phyloP scores from a whole-genome alignment of 2,113 vertebrate genomes.

The Ptyas mucosa region DNA sequence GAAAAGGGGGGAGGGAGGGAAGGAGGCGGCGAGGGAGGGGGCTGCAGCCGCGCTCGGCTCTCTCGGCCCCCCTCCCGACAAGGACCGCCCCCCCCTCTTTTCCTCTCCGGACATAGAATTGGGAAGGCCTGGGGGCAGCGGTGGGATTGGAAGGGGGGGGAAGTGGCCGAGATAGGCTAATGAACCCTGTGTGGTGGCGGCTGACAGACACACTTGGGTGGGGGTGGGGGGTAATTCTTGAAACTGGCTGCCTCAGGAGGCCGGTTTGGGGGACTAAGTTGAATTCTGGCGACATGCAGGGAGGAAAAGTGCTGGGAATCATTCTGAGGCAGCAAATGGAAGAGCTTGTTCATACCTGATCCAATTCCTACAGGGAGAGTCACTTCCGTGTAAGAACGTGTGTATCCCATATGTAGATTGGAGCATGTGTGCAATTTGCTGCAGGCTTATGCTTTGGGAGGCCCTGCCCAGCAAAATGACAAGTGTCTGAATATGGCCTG shows the following conservation, averaged over 20 bases:
- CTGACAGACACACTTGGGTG: background rate
- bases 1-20: conserved; percentile 45
- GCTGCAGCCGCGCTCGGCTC: conserved; percentile 35
- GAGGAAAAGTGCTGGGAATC: rapidly evolving
- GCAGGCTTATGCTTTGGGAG: background rate
- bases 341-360: background rate
- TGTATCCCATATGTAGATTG: background rate
- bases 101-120: conserved; percentile 53
- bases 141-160: conserved; percentile 12
- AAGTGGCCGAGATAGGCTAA: background rate
- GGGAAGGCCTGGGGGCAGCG: conserved; percentile 40
- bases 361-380: background rate
- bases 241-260: background rate
- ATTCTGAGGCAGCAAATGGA: background rate
- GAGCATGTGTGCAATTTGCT: background rate
- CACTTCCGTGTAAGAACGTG: background rate
- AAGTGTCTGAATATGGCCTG: background rate
- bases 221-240: background rate
- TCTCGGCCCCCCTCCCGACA: conserved; percentile 61
- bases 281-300: background rate
- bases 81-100: conserved; percentile 69
- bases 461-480: background rate
- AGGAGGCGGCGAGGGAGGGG: conserved; percentile 44
- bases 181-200: background rate
- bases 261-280: background rate